Percentiles rank a stretch among this genome's conserved stretches.
Evolutionary conservation across 2,888 invertebrate genomes (phyloP).

Genomic region (Autographa gamma): DNA sequence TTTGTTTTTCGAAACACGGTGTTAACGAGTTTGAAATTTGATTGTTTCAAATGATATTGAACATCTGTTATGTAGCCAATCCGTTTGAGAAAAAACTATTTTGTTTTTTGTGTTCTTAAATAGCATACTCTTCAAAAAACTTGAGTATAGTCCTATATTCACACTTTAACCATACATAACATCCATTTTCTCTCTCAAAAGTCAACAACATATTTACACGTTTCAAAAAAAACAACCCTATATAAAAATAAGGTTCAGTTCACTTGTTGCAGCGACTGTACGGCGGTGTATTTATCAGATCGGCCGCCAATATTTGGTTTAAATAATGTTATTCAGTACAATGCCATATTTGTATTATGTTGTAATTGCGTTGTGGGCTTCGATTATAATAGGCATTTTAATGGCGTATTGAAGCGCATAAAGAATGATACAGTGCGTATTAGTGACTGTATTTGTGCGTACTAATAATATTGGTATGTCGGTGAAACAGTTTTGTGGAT

Average conservation of each 20-base stretch:
- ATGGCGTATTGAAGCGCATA: background rate
- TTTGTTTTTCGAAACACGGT: background rate
- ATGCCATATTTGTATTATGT: slow-evolving; percentile 25
- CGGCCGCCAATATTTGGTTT: slow-evolving; percentile 71
- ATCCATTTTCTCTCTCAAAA: too few relatives aligned
- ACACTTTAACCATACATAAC: too few relatives aligned
- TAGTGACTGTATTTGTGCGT: background rate
- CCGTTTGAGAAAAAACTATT: background rate
- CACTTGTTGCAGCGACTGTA: slow-evolving; percentile 7
- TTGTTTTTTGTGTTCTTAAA: too few relatives aligned
- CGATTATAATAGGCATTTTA: slow-evolving; percentile 7
- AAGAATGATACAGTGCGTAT: background rate
- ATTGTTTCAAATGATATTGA: background rate
- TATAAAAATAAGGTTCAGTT: background rate
- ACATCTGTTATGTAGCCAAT: background rate
- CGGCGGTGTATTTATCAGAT: slow-evolving; percentile 63
- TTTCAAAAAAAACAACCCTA: background rate
- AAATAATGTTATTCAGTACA: slow-evolving; percentile 72
- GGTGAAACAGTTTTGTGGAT: background rate
- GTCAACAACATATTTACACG: background rate
- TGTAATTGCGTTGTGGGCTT: slow-evolving; percentile 1
- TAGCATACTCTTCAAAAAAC: too few relatives aligned
- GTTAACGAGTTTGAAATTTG: background rate
- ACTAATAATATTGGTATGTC: background rate
- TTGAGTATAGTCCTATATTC: too few relatives aligned